Conservation (phyloP, 2,113 vertebrate species). For the Xiphias gladius region DNA sequence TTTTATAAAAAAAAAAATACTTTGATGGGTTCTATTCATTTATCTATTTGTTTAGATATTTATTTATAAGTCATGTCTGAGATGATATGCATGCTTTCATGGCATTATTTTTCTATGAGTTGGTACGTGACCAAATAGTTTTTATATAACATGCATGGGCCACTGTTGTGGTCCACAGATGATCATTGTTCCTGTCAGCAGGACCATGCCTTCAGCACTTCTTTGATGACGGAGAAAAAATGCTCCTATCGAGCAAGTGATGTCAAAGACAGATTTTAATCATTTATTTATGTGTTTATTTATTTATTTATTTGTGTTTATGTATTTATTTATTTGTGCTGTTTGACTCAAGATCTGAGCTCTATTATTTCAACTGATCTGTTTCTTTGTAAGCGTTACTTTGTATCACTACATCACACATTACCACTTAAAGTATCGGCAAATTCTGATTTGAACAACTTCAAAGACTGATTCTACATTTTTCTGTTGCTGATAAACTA, state of each 20-base stretch:
- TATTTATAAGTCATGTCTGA: constrained; percentile 79
- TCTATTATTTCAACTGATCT: constrained; percentile 65
- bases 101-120: constrained; percentile 86
- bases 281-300: constrained; percentile 61
- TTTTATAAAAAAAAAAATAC: constrained; percentile 79
- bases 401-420: constrained; percentile 44
- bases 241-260: constrained; percentile 78
- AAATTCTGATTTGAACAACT: constrained; percentile 30
- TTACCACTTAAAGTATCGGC: constrained; percentile 29
- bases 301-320: constrained; percentile 52
- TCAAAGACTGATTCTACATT: constrained; percentile 46
- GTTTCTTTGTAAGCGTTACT: constrained; percentile 51
- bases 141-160: constrained; percentile 81
- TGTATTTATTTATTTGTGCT: constrained; percentile 67
- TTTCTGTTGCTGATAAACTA: constrained; percentile 55
- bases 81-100: constrained; percentile 84
- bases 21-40: constrained; percentile 76
- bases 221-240: constrained; percentile 68
- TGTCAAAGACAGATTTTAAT: constrained; percentile 77
- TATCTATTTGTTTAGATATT: constrained; percentile 79
- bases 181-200: constrained; percentile 78
- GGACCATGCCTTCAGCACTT: constrained; percentile 78
- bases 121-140: constrained; percentile 85
- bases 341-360: constrained; percentile 78
- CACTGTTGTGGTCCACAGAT: constrained; percentile 74